These are phyloP conservation scores for Butorides virescens DNA, from an alignment of 2,113 vertebrate species.

Conservation along the genomic window DNA sequence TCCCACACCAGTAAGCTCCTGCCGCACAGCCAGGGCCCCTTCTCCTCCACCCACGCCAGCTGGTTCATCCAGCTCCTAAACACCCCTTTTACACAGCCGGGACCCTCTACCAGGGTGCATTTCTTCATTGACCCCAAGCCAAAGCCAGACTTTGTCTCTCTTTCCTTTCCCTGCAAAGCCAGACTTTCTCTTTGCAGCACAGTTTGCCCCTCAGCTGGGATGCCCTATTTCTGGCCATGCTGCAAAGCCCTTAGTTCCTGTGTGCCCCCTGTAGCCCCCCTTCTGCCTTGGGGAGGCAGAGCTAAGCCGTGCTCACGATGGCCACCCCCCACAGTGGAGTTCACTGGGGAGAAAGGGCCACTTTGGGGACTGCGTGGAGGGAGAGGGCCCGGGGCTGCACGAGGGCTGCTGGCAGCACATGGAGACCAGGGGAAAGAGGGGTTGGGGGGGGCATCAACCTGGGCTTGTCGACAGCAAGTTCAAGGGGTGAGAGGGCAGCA, in stretches of 20 bases:
- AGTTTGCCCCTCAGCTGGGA: not conserved
- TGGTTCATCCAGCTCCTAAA: not conserved
- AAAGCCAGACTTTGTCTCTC: not conserved
- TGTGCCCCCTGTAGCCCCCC: not conserved
- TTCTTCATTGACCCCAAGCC: not conserved
- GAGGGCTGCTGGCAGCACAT: accelerated
- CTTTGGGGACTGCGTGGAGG: accelerated
- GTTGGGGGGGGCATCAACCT: not conserved
- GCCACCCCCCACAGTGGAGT: not conserved
- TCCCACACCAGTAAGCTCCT: not conserved
- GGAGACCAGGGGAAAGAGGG: not conserved
- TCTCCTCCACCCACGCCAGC: not conserved
- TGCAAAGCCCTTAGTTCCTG: not conserved
- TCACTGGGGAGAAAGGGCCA: not conserved
- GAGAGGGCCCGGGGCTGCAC: not conserved
- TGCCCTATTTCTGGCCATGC: not conserved
- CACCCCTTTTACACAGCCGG: not conserved
- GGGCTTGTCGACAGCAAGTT: not conserved
- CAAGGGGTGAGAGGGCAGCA: not conserved
- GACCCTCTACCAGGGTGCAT: accelerated
- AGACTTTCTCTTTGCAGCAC: not conserved
- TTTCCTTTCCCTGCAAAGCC: not conserved
- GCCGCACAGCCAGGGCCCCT: not conserved
- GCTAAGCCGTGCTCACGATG: not conserved
- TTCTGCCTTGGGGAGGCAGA: not conserved